Evolutionary conservation across 2,888 invertebrate species (phyloP).

Genomic region (Dynastes maya): DNA sequence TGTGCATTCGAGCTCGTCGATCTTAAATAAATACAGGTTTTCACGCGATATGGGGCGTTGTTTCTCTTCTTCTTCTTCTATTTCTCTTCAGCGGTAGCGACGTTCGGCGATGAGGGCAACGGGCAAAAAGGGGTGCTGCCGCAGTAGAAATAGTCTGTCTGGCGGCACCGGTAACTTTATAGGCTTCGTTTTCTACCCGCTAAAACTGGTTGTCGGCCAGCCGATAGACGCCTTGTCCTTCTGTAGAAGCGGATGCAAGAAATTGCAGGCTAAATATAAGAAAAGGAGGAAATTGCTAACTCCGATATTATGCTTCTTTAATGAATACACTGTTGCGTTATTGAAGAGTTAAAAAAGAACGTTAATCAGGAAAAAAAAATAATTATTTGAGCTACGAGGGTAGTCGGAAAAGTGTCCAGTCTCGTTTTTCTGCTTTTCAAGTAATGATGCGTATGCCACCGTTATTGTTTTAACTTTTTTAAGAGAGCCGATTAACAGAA

Average conservation of each 20-base stretch:
- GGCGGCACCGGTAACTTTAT: constrained; percentile 34
- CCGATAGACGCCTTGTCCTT: constrained; percentile 15
- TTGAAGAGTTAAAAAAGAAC: not conserved
- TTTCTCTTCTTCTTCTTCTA: not conserved
- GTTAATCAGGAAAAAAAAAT: not conserved
- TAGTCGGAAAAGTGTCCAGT: too few relatives aligned
- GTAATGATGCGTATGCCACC: too few relatives aligned
- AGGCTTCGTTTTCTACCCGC: constrained; percentile 37
- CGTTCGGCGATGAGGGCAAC: not conserved
- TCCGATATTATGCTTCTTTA: not conserved
- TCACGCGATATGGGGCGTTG: constrained; percentile 14
- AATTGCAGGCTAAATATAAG: constrained; percentile 31
- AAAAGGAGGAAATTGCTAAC: constrained; percentile 29
- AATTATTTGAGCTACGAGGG: too few relatives aligned
- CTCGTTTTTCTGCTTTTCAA: too few relatives aligned
- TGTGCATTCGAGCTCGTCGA: constrained; percentile 25
- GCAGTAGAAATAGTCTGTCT: constrained; percentile 24
- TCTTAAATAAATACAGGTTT: constrained; percentile 45
- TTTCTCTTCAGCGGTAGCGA: too few relatives aligned
- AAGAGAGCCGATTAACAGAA: too few relatives aligned
- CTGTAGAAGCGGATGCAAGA: constrained; percentile 15
- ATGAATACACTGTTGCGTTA: not conserved
- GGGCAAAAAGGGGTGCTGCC: not conserved
- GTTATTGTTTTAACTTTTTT: too few relatives aligned
- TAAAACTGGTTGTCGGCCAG: constrained; percentile 29